phyloP scores from a whole-genome alignment of 2,797 vertebrate species.

The Streptopelia turtur region DNA sequence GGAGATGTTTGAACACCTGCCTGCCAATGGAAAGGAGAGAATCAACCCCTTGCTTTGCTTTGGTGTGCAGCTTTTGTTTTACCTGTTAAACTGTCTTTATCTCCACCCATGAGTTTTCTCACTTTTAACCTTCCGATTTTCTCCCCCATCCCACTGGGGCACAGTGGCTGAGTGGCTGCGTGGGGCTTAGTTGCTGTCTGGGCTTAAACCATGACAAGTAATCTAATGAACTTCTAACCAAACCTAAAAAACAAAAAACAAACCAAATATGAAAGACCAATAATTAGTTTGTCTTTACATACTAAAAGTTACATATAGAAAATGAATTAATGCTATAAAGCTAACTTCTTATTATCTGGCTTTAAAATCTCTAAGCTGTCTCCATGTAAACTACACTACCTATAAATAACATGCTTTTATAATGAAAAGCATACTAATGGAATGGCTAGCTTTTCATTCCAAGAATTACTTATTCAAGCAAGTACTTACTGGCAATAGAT shows the following conservation, averaged over 20 bases:
- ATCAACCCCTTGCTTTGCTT: too few relatives aligned
- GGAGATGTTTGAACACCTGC: too few relatives aligned
- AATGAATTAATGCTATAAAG: neutral
- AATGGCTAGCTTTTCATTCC: neutral
- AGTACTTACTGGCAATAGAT: neutral
- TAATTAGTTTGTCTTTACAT: neutral
- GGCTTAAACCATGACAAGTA: neutral
- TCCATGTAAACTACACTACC: neutral
- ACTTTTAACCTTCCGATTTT: too few relatives aligned
- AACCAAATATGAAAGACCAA: neutral
- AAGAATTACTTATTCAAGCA: neutral
- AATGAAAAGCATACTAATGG: conserved; percentile 5
- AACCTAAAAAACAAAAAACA: neutral
- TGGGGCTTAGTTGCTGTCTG: too few relatives aligned
- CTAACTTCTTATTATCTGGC: neutral
- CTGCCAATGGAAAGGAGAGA: too few relatives aligned
- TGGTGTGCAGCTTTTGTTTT: too few relatives aligned
- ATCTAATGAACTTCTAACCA: neutral
- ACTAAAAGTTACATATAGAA: neutral
- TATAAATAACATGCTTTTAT: neutral
- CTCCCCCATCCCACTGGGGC: too few relatives aligned
- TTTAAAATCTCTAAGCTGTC: neutral
- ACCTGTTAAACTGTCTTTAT: too few relatives aligned
- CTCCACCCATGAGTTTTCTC: too few relatives aligned
- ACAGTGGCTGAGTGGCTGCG: too few relatives aligned